These are phyloP conservation scores for Fissipunctia ypsillon DNA, from an alignment of 2,888 invertebrate genomes.

Conservation along the genomic window DNA sequence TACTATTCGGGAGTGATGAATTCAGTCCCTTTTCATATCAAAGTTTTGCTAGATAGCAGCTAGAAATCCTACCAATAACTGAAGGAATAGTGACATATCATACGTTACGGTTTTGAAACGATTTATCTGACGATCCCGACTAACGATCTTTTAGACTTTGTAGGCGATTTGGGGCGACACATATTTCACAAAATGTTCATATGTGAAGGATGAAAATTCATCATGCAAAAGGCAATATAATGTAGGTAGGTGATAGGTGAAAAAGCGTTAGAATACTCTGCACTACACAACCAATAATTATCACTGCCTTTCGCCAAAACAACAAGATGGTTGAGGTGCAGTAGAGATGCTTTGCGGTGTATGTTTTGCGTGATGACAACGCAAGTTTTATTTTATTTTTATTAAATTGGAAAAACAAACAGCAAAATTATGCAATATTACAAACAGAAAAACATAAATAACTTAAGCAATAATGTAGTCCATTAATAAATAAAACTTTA, in stretches of 20 bases:
- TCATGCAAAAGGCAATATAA: background rate
- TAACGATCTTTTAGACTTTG: conserved; percentile 42
- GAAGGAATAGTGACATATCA: background rate
- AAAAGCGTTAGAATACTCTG: background rate
- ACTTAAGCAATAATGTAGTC: no score
- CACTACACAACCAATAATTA: background rate
- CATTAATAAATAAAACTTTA: no score
- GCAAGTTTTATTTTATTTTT: no score
- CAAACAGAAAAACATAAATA: no score
- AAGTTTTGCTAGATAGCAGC: background rate
- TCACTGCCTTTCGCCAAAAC: background rate
- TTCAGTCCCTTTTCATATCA: background rate
- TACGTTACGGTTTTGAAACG: conserved; percentile 22
- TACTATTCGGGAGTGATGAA: background rate
- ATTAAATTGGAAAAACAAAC: no score
- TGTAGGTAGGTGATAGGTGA: no score
- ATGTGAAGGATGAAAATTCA: background rate
- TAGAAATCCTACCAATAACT: background rate
- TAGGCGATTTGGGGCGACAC: conserved; percentile 21
- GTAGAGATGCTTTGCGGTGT: background rate
- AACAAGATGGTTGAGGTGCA: background rate
- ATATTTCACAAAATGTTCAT: conserved; percentile 36
- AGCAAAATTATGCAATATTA: no score
- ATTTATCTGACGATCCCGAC: conserved; percentile 31
- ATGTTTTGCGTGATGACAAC: background rate